These are phyloP conservation scores for Coluber constrictor DNA, from an alignment of 2,797 vertebrate genomes.

Conservation along the genomic window DNA sequence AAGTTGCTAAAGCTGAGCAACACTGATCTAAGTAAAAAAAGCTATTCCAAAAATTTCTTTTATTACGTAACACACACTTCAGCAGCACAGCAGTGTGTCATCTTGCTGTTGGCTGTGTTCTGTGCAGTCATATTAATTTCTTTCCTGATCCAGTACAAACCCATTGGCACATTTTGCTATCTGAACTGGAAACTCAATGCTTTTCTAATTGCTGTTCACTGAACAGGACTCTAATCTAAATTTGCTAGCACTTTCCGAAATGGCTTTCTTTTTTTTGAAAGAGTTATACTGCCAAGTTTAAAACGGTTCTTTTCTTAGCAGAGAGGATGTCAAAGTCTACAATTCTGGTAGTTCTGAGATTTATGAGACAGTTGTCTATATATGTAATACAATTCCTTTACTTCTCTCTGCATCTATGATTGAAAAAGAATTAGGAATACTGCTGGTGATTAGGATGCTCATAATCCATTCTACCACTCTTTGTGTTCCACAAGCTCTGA, in stretches of 20 bases:
- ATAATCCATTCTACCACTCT: background rate
- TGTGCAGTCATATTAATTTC: slow-evolving; percentile 30
- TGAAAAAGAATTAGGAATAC: background rate
- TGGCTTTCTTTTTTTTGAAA: slow-evolving; percentile 44
- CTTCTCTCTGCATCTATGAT: background rate
- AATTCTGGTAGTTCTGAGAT: background rate
- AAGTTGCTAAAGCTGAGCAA: background rate
- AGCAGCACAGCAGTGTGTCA: slow-evolving; percentile 24
- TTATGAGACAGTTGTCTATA: background rate
- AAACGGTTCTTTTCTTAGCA: slow-evolving; percentile 33
- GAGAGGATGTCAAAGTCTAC: background rate
- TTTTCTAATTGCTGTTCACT: slow-evolving; percentile 32
- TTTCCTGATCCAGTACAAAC: slow-evolving; percentile 34
- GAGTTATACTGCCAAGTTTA: background rate
- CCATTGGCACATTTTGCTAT: background rate
- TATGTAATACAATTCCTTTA: background rate
- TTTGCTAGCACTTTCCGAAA: slow-evolving; percentile 17
- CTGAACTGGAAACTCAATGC: slow-evolving; percentile 37
- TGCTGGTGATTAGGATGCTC: background rate
- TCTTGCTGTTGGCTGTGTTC: slow-evolving; percentile 48
- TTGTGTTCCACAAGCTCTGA: background rate
- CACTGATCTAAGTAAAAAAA: slow-evolving; percentile 13
- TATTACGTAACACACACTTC: slow-evolving; percentile 40
- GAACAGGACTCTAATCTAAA: slow-evolving; percentile 30
- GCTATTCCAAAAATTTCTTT: slow-evolving; percentile 35